Evolutionary conservation across 2,113 vertebrate genomes (phyloP).

Genomic region (Sinocyclocheilus grahami): DNA sequence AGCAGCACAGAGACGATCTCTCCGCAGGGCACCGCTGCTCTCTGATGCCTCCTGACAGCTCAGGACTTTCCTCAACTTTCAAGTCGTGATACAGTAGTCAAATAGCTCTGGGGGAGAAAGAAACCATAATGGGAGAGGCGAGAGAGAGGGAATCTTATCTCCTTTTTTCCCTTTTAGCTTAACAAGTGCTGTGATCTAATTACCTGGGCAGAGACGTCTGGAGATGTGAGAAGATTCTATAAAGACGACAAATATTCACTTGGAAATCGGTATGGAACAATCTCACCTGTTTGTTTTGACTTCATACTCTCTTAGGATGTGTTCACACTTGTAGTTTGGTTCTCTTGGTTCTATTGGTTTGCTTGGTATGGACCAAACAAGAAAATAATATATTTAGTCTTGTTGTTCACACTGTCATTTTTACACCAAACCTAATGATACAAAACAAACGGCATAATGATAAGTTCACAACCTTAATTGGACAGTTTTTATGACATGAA

Average conservation of each 20-base stretch:
- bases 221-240: constrained; percentile 38
- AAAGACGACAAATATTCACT: constrained; percentile 11
- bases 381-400: too few relatives aligned
- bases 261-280: constrained; percentile 41
- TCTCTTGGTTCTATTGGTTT: too few relatives aligned
- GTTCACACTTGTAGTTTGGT: too few relatives aligned
- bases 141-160: constrained; percentile 18
- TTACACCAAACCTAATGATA: too few relatives aligned
- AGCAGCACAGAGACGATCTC: constrained; percentile 43
- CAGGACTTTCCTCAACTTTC: constrained; percentile 64
- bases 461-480: too few relatives aligned
- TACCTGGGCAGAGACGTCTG: constrained; percentile 38
- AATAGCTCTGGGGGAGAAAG: constrained; percentile 54
- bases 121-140: constrained; percentile 49
- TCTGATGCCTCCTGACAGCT: constrained; percentile 61
- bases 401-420: too few relatives aligned
- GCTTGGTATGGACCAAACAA: too few relatives aligned
- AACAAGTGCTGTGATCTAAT: constrained; percentile 51
- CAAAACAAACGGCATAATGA: too few relatives aligned
- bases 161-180: constrained; percentile 17
- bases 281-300: constrained; percentile 36
- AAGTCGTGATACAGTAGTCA: constrained; percentile 57
- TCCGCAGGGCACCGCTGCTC: constrained; percentile 51
- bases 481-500: too few relatives aligned
- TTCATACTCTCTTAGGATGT: too few relatives aligned